Evolutionary conservation across 1,140 invertebrate genomes (phyloP), one percentile per base, ranked within the genome.

Genomic region (Lasioglossum baleicum): DNA sequence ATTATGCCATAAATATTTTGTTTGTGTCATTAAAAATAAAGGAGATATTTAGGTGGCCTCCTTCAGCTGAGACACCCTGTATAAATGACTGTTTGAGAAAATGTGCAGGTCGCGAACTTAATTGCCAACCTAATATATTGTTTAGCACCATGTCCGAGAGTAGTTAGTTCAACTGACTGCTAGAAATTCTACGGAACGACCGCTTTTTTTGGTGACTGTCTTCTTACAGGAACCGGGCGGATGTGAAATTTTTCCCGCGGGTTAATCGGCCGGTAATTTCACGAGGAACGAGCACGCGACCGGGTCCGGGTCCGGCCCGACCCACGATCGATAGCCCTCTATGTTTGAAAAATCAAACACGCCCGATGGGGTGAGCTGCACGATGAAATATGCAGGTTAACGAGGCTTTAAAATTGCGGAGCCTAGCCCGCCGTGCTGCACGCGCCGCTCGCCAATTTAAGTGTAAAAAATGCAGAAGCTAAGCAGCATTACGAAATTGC

Each of bases 331-430:
- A 70, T 26, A 10, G 3, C 26, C 8, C 48, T 13, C 17, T n/a
- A 7, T 10, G 20, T 2, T 72, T 56, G 7, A 72, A 44, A 78
- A 78, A 78, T 78, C 68, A 78, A 44, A 44, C 75, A 31, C 58
- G 42, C 26, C 22, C 58, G 58, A 53, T 51, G 31, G 10, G 15
- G 10, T 31, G 75, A 26, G 51, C 15, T 35, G 40, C 5, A 53
- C 11, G 35, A 78, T 78, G 58, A 64, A 78, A 78, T 72, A 72
- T 72, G 60, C 68, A 64, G 68, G 31, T 64, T 56, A 77, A 71
- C 75, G 58, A 51, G 44, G 1, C 40, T 42, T 17, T 77, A 71
- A 77, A 77, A 77, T 77, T 63, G 31, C 44, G 51, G 51, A 53
- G 13, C 10, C 44, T 48, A 15, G 2, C 1, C 44, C 10, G 3